phyloP scores from a whole-genome alignment of 2,797 vertebrate species.

The Anniella stebbinsi region DNA sequence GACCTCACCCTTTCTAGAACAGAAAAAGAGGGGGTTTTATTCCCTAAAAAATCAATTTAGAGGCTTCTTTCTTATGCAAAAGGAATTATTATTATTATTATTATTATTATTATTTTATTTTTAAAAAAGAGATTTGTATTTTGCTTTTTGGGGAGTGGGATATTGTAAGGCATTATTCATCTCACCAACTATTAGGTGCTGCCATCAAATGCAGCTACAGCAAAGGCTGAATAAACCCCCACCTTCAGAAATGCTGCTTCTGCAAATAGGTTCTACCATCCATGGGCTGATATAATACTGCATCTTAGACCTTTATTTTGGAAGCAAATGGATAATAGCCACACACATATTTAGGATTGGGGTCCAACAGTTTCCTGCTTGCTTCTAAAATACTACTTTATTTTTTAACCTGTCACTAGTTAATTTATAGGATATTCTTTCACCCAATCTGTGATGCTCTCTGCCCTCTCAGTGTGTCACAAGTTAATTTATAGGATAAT shows the following conservation, averaged over 20 bases:
- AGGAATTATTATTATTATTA: not conserved
- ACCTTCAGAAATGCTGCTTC: not conserved
- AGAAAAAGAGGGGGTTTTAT: not conserved
- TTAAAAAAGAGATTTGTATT: not conserved
- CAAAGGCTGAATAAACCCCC: not conserved
- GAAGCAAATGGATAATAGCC: not conserved
- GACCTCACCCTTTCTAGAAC: not conserved
- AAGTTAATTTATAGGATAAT: not conserved
- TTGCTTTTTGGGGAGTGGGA: not conserved
- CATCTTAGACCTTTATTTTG: not conserved
- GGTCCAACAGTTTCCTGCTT: not conserved
- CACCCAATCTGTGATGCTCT: not conserved
- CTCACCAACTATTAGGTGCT: not conserved
- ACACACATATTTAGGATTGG: not conserved
- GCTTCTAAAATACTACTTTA: not conserved
- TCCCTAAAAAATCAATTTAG: not conserved
- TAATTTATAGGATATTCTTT: not conserved
- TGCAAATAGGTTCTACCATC: not conserved
- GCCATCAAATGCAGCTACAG: not conserved
- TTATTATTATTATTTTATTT: not conserved
- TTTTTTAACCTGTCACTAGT: not conserved
- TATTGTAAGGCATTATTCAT: not conserved
- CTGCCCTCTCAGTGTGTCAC: not conserved
- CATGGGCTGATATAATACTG: too few species aligned
- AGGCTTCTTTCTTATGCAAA: not conserved